A percentile compares a stretch with the other conserved stretches of the same genome.
Conservation (phyloP, 2,797 vertebrate species). For the Erethizon dorsatum region DNA sequence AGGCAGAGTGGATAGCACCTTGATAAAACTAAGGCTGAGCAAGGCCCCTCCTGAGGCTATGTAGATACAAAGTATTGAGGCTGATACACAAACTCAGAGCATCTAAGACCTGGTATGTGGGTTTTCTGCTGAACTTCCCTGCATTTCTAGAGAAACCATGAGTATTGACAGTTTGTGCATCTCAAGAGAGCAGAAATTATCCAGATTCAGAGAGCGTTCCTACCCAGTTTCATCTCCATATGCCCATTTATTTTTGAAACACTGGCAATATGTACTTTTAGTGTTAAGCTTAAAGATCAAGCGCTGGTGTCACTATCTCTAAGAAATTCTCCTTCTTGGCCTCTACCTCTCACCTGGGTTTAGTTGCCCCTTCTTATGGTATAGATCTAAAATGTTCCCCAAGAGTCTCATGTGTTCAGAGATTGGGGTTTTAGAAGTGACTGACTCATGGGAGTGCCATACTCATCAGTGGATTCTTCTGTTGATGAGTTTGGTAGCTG, state of each 20-base stretch:
- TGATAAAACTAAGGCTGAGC: background rate
- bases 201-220: background rate
- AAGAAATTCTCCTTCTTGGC: background rate
- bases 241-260: constrained; percentile 19
- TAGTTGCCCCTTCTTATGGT: background rate
- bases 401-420: background rate
- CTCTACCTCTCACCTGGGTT: background rate
- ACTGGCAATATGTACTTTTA: background rate
- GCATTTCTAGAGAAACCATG: background rate
- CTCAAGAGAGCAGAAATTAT: background rate
- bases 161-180: background rate
- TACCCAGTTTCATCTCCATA: background rate
- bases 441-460: background rate
- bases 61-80: background rate
- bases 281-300: background rate
- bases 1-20: background rate
- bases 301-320: background rate
- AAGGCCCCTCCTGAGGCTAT: background rate
- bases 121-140: background rate
- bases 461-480: background rate
- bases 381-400: background rate
- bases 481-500: background rate
- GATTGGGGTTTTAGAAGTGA: background rate
- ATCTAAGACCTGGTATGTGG: accelerated
- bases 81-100: background rate